Evolutionary conservation across 2,113 vertebrate genomes (phyloP).

Genomic region (Butorides virescens): DNA sequence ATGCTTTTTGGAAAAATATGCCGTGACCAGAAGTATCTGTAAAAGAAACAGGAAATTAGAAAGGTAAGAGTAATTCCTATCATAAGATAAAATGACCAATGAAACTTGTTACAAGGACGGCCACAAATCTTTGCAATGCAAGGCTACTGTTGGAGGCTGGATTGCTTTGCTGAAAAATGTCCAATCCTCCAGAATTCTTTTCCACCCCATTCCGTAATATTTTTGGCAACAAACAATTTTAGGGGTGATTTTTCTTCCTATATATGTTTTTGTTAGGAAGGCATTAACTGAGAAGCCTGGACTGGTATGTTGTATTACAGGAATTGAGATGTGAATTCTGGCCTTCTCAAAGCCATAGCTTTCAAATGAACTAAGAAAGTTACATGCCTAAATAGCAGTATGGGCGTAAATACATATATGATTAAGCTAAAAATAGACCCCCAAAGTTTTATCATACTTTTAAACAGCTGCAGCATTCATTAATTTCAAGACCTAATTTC

Average conservation of each 20-base stretch:
- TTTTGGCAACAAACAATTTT: neutral
- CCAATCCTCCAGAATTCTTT: neutral
- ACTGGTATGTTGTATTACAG: neutral
- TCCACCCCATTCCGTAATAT: neutral
- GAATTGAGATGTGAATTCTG: neutral
- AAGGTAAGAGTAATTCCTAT: neutral
- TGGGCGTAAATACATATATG: neutral
- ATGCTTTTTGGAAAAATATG: constrained; percentile 28
- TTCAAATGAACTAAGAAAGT: neutral
- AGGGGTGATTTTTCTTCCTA: neutral
- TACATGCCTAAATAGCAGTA: accelerated
- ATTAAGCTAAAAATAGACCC: neutral
- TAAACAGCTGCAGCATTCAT: neutral
- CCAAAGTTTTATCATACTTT: neutral
- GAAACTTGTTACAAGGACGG: neutral
- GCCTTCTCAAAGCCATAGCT: neutral
- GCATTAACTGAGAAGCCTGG: neutral
- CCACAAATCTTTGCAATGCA: neutral
- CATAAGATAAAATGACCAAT: neutral
- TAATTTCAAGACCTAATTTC: neutral
- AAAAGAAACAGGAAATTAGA: constrained; percentile 50
- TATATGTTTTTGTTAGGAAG: neutral
- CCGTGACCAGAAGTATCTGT: neutral
- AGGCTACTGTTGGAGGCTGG: neutral
- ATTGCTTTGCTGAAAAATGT: neutral